Evolutionary conservation across 30 jellyfish, hydroid and myxozoan species (phyloP), one percentile per base, ranked within the genome.

Genomic region (Chrysaora quinquecirrha): DNA sequence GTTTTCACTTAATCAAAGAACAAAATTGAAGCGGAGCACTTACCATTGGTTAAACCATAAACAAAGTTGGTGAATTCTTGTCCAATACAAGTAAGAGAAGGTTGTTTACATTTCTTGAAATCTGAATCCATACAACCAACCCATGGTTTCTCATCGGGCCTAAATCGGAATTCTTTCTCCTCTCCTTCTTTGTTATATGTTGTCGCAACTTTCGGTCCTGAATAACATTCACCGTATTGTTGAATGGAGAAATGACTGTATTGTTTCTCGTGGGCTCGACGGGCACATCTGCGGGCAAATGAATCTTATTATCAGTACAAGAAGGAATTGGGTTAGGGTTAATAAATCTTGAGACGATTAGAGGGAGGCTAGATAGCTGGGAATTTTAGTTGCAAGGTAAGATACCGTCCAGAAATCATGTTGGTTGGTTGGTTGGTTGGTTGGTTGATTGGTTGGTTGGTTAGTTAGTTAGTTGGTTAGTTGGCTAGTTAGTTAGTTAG

Each of bases 121-220:
- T 94, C 96, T 12, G 90, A 75, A 25, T 94, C 97, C 91, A 94
- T 84, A 76, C 99, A 94, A 0, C 99, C 99, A 34, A 74, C 52
- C 97, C 97, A 87, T 0, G 97, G 99, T 28, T 83, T 74, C 22
- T 65, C 48, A 30, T 80, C 82, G 1, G 99, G 99, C 28, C 97
- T 73, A 65, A 83, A 87, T 58, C 76, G 23, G 78, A 94, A 83
- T 47, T 46, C 64, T 21, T 19, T 48, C 78, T 94, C 97, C 64
- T 74, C 79, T 6, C 99, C 99, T 35, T 87, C 80, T 3, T 34
- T 48, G 47, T 71, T 78, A 58, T 82, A 94, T 7, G 99, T 94
- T 30, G 21, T 20, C 12, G 84, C 82, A 48, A 84, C 97, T 2
- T 71, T 52, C 0, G 97, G 97, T 4, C 99, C 99, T 0, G 99